Conservation (phyloP, 2,113 vertebrate genomes). For the Chascanopsetta lugubris region DNA sequence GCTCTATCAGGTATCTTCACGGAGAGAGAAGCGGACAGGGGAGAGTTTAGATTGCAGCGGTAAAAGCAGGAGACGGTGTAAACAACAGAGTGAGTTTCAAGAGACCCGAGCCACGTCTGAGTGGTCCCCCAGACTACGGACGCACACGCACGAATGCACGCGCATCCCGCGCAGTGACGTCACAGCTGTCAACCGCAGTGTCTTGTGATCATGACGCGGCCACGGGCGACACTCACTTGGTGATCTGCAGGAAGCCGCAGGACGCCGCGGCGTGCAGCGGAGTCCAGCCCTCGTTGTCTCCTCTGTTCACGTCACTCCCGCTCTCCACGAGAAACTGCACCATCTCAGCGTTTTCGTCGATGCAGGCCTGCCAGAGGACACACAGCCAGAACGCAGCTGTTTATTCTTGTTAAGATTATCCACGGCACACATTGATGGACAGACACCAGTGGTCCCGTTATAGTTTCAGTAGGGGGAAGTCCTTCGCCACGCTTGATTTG, state of each 20-base stretch:
- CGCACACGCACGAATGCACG: no score
- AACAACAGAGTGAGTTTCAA: neutral
- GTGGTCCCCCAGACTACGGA: neutral
- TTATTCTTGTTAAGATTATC: conserved; percentile 2
- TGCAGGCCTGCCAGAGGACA: conserved; percentile 80
- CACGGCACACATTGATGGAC: neutral
- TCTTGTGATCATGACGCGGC: neutral
- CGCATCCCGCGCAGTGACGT: neutral
- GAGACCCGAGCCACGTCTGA: neutral
- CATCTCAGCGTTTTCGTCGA: conserved; percentile 87
- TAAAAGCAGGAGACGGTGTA: neutral
- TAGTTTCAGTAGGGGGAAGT: neutral
- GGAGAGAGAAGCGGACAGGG: neutral
- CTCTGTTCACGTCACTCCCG: conserved; percentile 82
- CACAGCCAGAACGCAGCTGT: conserved; percentile 22
- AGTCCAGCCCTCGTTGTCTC: conserved; percentile 88
- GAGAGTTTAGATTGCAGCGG: neutral
- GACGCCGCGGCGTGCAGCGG: conserved; percentile 85
- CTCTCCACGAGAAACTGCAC: conserved; percentile 87
- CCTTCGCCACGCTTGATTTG: conserved; percentile 21
- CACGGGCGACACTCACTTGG: conserved; percentile 76
- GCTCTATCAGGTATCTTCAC: conserved; percentile 82
- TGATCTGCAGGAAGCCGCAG: conserved; percentile 84
- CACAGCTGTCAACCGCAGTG: no score
- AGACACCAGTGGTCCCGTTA: conserved; percentile 1